Base-by-base conservation (phyloP, 2,113 vertebrate species). In the Protobothrops mucrosquamatus region DNA sequence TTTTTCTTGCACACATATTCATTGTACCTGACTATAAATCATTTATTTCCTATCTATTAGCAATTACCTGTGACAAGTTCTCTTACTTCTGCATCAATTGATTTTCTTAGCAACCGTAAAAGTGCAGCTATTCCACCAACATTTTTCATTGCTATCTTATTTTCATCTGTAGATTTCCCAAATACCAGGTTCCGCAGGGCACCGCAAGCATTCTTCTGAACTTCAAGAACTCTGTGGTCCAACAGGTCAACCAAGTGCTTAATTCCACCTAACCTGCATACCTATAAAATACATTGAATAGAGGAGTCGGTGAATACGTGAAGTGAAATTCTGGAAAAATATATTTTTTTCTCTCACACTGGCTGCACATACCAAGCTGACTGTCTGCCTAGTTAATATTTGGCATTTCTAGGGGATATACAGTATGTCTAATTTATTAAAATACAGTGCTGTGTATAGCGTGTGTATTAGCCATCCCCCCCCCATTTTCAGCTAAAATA, bases 211-310 rank as follows among this genome's bases (percentile, higher is more conserved):
- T 99, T 99, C 96, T 97, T 99, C 98, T 99, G 99, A 92, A 99
- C 99, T 95, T 99, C 99, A 54, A 99, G 97, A 29, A 98, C 98
- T 94, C 99, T 98, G 97, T 99, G 98, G 96, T 99, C 99, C 91
- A 99, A 94, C 56, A 99, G 98, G 95, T 99, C 99, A 92, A 99
- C 99, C 92, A 99, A 98, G 96, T 99, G 98, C 96, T 99, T 99
- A 96, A 99, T 98, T 29, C 99, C 99, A 69, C 99, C 99, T 1
- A 99, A 97, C 85, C 98, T 97, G 92, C 99, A 99, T 0, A 99
- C 99, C 99, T 99, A 93, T 24, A 69, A 90, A 24, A 52, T 54
- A 95, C 0, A 1, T 24, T 0, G 14, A 93, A 92, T 15, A 87
- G 93, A 52, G 96, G 92, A 54, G 57, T 48, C 46, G 29, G 87